Conservation (phyloP, 2,797 vertebrate species). For the Falco biarmicus region DNA sequence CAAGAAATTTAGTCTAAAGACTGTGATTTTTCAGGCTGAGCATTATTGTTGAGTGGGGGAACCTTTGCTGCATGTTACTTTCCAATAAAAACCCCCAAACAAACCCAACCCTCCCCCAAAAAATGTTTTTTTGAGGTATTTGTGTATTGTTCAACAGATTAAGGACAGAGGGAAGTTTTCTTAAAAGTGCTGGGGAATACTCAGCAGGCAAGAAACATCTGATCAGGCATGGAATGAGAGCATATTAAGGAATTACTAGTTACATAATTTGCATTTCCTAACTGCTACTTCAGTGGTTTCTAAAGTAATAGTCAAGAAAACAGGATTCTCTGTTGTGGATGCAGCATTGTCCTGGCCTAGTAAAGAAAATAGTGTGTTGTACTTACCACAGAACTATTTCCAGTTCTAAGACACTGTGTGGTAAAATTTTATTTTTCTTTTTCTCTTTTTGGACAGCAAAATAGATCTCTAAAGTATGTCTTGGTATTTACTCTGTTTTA, state of each 20-base stretch:
- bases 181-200: neutral
- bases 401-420: neutral
- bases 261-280: neutral
- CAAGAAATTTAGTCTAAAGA: neutral
- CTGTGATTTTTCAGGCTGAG: neutral
- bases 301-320: neutral
- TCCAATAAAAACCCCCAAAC: neutral
- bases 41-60: neutral
- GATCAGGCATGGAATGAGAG: neutral
- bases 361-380: neutral
- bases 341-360: neutral
- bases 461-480: neutral
- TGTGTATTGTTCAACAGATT: neutral
- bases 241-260: neutral
- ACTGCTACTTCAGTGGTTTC: neutral
- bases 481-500: neutral
- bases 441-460: neutral
- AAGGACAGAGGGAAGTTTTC: neutral
- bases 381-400: neutral
- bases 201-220: neutral
- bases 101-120: fast-evolving
- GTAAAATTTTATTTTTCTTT: neutral
- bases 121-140: neutral
- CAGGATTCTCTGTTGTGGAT: neutral
- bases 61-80: neutral